Conservation (phyloP, 2,888 invertebrate genomes). For the Mesochorus sp. region DNA sequence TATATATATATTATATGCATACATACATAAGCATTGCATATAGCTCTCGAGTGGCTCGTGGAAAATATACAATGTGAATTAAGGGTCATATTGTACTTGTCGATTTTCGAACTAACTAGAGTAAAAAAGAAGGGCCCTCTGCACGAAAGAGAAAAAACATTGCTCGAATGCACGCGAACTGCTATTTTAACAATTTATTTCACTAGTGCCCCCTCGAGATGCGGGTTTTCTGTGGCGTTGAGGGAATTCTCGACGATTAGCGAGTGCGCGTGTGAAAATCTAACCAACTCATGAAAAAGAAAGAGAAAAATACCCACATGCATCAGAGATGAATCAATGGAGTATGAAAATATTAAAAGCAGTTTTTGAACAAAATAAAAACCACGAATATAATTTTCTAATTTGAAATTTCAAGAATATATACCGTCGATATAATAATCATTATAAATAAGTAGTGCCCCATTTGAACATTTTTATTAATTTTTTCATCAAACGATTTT, state of each 20-base stretch:
- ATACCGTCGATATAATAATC: too few relatives aligned
- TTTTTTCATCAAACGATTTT: too few relatives aligned
- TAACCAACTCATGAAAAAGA: neutral
- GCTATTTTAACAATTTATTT: constrained; percentile 7
- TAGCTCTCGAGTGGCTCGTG: constrained; percentile 3
- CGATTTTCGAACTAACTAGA: constrained; percentile 26
- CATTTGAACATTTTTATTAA: too few relatives aligned
- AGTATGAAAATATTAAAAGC: too few relatives aligned
- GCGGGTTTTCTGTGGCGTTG: neutral
- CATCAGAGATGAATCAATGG: neutral
- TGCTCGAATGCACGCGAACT: constrained; percentile 22
- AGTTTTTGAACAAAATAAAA: too few relatives aligned
- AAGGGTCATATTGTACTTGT: constrained; percentile 18
- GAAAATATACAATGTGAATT: constrained; percentile 10
- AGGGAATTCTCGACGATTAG: neutral
- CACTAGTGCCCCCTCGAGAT: neutral
- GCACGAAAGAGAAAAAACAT: constrained; percentile 4
- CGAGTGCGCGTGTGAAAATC: neutral
- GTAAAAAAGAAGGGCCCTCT: neutral
- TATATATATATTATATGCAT: neutral
- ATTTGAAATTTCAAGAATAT: too few relatives aligned
- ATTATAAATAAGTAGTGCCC: too few relatives aligned
- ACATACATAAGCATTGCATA: too few relatives aligned
- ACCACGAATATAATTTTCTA: too few relatives aligned
- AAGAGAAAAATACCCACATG: neutral